These are phyloP conservation scores for Anthopleura sola DNA, from an alignment of 64 coral and sea anemone genomes.

Conservation along the genomic window DNA sequence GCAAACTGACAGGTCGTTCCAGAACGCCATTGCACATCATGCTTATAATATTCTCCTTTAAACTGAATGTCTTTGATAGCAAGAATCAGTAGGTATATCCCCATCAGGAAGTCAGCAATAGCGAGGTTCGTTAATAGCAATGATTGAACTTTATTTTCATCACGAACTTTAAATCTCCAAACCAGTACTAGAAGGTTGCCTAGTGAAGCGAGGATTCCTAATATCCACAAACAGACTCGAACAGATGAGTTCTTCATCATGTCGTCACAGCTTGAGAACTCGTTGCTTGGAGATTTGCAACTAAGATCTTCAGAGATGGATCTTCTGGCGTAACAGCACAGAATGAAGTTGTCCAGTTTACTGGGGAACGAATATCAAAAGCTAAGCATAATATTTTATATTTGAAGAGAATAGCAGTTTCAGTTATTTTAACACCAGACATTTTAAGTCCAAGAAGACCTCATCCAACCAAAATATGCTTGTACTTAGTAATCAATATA, in stretches of 20 bases:
- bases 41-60: conserved; percentile 27
- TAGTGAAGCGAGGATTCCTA: conserved; percentile 19
- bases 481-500: too few relatives aligned
- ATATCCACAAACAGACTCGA: conserved; percentile 28
- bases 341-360: conserved; percentile 39
- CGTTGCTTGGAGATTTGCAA: conserved; percentile 12
- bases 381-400: background rate
- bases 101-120: conserved; percentile 35
- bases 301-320: background rate
- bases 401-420: background rate
- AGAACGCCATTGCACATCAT: conserved; percentile 26
- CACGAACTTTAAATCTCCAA: background rate
- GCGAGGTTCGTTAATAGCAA: conserved; percentile 23
- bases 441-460: too few relatives aligned
- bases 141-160: conserved; percentile 27
- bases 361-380: background rate
- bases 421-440: too few relatives aligned
- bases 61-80: conserved; percentile 7
- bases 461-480: too few relatives aligned
- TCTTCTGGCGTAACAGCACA: conserved; percentile 42
- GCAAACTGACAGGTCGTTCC: conserved; percentile 7
- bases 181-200: conserved; percentile 23
- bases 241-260: conserved; percentile 35
- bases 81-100: conserved; percentile 15
- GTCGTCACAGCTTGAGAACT: conserved; percentile 43